Evolutionary conservation across 2,888 invertebrate genomes (phyloP).

Genomic region (Gymnocheta viridis): DNA sequence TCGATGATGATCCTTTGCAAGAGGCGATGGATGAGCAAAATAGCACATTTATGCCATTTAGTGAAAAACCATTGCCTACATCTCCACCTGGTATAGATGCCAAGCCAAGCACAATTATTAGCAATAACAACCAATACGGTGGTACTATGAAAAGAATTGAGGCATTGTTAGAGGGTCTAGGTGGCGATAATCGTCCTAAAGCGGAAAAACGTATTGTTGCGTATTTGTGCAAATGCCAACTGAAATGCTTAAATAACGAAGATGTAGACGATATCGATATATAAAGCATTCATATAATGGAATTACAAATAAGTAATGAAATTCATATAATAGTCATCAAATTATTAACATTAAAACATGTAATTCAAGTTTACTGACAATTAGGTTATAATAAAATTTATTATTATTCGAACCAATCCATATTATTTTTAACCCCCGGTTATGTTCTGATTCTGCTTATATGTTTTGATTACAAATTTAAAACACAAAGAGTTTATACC

Average conservation of each 20-base stretch:
- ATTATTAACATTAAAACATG: no score
- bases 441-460: no score
- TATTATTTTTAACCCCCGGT: no score
- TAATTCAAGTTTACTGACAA: no score
- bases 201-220: conserved; percentile 78
- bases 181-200: conserved; percentile 74
- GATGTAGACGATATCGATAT: conserved; percentile 76
- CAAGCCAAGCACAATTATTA: conserved; percentile 11
- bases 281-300: conserved; percentile 58
- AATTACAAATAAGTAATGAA: no score
- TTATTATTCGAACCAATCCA: no score
- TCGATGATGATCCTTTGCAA: conserved; percentile 76
- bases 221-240: conserved; percentile 78
- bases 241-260: conserved; percentile 75
- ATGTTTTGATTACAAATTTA: no score
- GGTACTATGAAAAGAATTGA: conserved; percentile 75
- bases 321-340: no score
- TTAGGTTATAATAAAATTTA: no score
- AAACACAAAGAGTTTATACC: no score
- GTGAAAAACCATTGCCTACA: conserved; percentile 61
- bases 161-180: conserved; percentile 76
- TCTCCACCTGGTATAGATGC: not conserved
- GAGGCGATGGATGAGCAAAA: conserved; percentile 77
- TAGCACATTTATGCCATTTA: conserved; percentile 53
- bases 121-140: conserved; percentile 59